Percentiles rank a stretch among this genome's conserved stretches.
These are phyloP conservation scores for Lutjanus argentimaculatus DNA, from an alignment of 2,797 vertebrate species.

Conservation along the genomic window DNA sequence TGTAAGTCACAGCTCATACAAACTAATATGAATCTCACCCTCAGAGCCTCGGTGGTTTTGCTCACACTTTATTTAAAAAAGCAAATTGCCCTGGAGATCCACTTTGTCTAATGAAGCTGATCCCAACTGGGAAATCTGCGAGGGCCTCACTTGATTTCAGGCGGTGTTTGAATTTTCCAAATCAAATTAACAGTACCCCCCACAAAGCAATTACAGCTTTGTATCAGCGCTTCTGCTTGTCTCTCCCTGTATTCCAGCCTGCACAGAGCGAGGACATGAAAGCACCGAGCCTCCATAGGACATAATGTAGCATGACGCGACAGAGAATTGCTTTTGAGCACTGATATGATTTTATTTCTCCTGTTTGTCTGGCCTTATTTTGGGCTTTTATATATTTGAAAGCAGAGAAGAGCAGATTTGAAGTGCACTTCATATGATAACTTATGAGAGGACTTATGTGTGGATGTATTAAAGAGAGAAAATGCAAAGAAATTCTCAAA, in stretches of 20 bases:
- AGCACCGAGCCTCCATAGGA: not conserved
- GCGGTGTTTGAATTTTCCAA: conserved; percentile 27
- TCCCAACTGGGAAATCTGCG: conserved; percentile 51
- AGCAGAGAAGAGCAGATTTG: not conserved
- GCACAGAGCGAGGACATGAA: not conserved
- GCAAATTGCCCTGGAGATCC: conserved; percentile 29
- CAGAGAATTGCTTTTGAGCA: conserved; percentile 6
- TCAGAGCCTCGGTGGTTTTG: conserved; percentile 7
- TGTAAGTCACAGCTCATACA: not conserved
- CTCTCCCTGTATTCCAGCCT: not conserved
- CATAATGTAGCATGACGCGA: conserved; percentile 8
- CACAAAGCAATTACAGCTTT: conserved; percentile 48
- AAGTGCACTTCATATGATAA: not conserved
- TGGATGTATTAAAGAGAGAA: not conserved
- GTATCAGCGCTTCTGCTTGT: not conserved
- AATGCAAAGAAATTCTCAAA: not conserved
- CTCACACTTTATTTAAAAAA: conserved; percentile 47
- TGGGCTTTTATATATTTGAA: not conserved
- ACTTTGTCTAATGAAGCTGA: conserved; percentile 43
- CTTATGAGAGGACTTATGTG: not conserved
- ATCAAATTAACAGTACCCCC: conserved; percentile 54
- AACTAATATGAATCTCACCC: not conserved
- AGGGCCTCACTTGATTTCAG: conserved; percentile 37
- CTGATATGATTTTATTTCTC: not conserved
- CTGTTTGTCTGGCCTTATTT: not conserved